Evolutionary conservation across 1,140 invertebrate genomes (phyloP).

Genomic region (Pseudachorutes palmiensis): DNA sequence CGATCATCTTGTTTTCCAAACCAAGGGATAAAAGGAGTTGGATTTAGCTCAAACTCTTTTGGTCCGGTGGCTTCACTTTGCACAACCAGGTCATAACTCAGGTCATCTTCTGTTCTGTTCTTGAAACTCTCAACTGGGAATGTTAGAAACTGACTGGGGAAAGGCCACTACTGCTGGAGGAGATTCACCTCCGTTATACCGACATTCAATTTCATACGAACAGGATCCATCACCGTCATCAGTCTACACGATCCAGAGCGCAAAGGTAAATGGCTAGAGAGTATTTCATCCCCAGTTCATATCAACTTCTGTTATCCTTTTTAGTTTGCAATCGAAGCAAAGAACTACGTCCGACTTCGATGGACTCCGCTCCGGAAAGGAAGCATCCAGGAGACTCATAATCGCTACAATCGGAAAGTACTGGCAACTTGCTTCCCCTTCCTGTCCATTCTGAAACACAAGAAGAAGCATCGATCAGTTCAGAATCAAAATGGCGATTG

Average conservation of each 20-base stretch:
- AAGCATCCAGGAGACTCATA: background rate
- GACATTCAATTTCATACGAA: background rate
- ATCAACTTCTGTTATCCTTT: background rate
- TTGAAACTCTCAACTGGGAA: too few species aligned
- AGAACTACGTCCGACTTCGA: background rate
- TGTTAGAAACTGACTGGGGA: too few species aligned
- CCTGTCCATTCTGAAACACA: background rate
- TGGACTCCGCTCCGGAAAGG: background rate
- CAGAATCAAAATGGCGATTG: background rate
- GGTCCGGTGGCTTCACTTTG: too few species aligned
- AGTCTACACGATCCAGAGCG: background rate
- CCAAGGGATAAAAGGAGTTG: too few species aligned
- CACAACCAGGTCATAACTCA: too few species aligned
- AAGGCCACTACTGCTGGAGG: background rate
- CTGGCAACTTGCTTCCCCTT: background rate
- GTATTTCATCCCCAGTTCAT: background rate
- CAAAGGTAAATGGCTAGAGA: background rate
- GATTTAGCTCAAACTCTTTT: too few species aligned
- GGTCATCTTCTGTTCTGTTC: too few species aligned
- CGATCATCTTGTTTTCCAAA: too few species aligned
- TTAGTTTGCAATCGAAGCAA: conserved; percentile 8
- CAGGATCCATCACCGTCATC: background rate
- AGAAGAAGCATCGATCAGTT: background rate
- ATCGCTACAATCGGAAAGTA: background rate
- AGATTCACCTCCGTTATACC: background rate